Evolutionary conservation across 2,888 invertebrate species (phyloP).

Genomic region (Drosophila mulleri): DNA sequence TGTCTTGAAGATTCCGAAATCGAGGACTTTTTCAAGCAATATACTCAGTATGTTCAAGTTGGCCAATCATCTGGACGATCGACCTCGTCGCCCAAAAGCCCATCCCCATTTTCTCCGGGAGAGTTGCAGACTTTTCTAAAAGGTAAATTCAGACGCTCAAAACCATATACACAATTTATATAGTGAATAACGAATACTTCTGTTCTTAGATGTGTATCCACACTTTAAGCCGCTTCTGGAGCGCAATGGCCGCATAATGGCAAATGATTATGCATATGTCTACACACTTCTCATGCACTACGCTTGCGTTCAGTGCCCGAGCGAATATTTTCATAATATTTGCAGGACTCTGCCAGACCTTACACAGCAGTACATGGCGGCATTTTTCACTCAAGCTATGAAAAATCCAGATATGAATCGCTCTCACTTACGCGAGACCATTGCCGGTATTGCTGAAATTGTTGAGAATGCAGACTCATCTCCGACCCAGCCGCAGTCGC

Average conservation of each 20-base stretch:
- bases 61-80: slow-evolving; percentile 15
- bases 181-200: background rate
- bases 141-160: slow-evolving; percentile 60
- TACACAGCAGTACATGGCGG: slow-evolving; percentile 75
- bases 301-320: slow-evolving; percentile 80
- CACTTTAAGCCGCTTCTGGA: slow-evolving; percentile 72
- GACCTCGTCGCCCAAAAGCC: background rate
- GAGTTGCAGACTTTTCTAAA: slow-evolving; percentile 67
- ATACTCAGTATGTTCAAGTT: slow-evolving; percentile 18
- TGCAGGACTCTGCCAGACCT: slow-evolving; percentile 77
- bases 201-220: slow-evolving; percentile 76
- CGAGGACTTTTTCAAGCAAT: slow-evolving; percentile 77
- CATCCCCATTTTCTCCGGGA: background rate
- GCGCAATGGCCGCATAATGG: slow-evolving; percentile 63
- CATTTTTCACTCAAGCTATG: slow-evolving; percentile 76
- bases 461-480: background rate
- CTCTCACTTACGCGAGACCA: slow-evolving; percentile 67
- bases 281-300: slow-evolving; percentile 83
- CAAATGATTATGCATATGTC: slow-evolving; percentile 80
- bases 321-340: slow-evolving; percentile 77
- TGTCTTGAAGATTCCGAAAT: slow-evolving; percentile 81
- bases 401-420: slow-evolving; percentile 65
- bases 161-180: background rate
- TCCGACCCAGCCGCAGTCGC: background rate
- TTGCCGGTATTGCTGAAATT: slow-evolving; percentile 54